These are phyloP conservation scores for Spodoptera littoralis DNA, from an alignment of 2,888 invertebrate species.

Conservation along the genomic window DNA sequence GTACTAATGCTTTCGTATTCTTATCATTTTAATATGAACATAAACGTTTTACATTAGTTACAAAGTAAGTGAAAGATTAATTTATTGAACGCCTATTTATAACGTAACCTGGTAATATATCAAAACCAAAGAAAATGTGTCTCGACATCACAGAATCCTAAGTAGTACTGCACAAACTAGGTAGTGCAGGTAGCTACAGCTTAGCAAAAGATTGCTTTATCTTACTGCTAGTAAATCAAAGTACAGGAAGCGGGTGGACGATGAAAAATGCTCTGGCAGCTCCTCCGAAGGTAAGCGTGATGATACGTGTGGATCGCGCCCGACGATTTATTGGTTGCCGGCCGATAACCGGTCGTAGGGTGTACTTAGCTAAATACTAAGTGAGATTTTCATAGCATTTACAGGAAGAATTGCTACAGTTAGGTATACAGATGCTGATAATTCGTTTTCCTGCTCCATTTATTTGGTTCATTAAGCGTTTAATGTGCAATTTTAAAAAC, in stretches of 20 bases:
- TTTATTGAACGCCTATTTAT: too few species aligned
- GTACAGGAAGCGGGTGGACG: conserved; percentile 66
- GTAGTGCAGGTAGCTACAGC: conserved; percentile 38
- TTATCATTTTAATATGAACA: too few species aligned
- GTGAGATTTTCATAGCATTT: conserved; percentile 30
- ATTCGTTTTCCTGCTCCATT: too few species aligned
- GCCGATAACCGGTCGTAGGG: conserved; percentile 38
- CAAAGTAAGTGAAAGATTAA: too few species aligned
- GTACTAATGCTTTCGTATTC: too few species aligned
- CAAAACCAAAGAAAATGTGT: not conserved
- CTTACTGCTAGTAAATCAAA: conserved; percentile 69
- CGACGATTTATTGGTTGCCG: conserved; percentile 59
- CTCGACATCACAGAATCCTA: conserved; percentile 11
- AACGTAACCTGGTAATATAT: too few species aligned
- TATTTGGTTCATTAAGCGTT: too few species aligned
- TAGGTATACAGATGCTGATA: too few species aligned
- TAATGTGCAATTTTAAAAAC: too few species aligned
- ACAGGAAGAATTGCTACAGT: too few species aligned
- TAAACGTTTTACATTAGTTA: too few species aligned
- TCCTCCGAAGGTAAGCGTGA: conserved; percentile 59
- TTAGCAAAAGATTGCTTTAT: conserved; percentile 68
- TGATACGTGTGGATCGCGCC: conserved; percentile 63
- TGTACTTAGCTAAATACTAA: conserved; percentile 53
- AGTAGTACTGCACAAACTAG: conserved; percentile 26
- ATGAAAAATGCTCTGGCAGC: conserved; percentile 72